A percentile compares a stretch with the other conserved stretches of the same genome.
phyloP scores from a whole-genome alignment of 2,888 invertebrate genomes.

The Phaedon cochleariae region DNA sequence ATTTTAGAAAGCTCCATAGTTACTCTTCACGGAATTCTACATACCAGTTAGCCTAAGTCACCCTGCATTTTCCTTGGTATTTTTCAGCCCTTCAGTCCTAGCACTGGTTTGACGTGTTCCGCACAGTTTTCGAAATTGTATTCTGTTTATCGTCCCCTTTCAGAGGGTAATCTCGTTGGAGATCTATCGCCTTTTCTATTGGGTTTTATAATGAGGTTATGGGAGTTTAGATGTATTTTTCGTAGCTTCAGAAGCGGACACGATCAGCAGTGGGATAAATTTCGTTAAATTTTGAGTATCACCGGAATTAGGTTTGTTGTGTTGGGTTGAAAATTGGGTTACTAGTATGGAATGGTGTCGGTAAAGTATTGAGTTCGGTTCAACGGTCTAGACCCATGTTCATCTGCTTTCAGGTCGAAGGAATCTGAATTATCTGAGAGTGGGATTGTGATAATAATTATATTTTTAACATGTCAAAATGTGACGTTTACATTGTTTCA shows the following conservation, averaged over 20 bases:
- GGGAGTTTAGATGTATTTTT: conserved; percentile 14
- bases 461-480: too few species aligned
- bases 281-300: not conserved
- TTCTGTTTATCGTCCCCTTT: conserved; percentile 55
- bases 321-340: not conserved
- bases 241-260: not conserved
- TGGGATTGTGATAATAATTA: too few species aligned
- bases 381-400: too few species aligned
- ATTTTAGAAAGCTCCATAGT: too few species aligned
- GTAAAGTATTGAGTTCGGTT: too few species aligned
- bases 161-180: conserved; percentile 31
- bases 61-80: too few species aligned
- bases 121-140: conserved; percentile 58
- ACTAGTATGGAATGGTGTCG: not conserved
- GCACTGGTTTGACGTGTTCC: conserved; percentile 54
- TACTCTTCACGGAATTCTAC: too few species aligned
- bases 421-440: too few species aligned
- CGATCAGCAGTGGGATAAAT: conserved; percentile 5
- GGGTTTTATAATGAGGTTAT: conserved; percentile 38
- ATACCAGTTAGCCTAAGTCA: too few species aligned
- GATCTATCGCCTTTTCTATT: conserved; percentile 31
- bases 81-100: too few species aligned
- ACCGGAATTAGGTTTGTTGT: not conserved
- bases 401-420: too few species aligned
- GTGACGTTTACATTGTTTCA: too few species aligned